phyloP scores from a whole-genome alignment of 2,113 vertebrate species.

The Setophaga coronata region DNA sequence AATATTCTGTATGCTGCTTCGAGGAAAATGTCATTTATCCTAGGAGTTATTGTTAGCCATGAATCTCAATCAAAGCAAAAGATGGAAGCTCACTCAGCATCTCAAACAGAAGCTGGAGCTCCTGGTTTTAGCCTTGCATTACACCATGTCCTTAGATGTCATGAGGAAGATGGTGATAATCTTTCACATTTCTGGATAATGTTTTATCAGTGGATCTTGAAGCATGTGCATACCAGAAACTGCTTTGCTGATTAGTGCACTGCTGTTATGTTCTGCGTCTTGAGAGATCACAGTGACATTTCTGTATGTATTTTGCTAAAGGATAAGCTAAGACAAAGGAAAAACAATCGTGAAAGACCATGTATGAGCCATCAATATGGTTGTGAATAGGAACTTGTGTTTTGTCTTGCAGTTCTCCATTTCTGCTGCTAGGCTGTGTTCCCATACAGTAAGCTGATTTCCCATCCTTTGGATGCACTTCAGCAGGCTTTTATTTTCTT shows the following conservation, averaged over 20 bases:
- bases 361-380: neutral
- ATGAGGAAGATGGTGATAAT: neutral
- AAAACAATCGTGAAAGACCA: neutral
- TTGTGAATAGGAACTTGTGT: neutral
- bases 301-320: neutral
- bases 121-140: neutral
- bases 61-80: neutral
- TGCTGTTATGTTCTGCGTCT: neutral
- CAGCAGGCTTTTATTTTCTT: neutral
- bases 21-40: neutral
- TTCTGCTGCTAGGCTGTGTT: neutral
- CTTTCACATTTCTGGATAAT: neutral
- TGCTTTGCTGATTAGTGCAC: neutral
- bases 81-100: neutral
- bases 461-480: neutral
- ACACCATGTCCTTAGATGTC: neutral
- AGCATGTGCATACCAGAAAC: neutral
- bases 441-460: neutral
- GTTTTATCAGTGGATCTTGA: neutral
- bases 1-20: neutral
- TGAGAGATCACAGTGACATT: neutral
- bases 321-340: neutral
- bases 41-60: neutral
- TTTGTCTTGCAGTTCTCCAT: neutral
- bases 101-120: neutral